Percentiles rank a stretch among this genome's conserved stretches.
phyloP scores from a whole-genome alignment of 2,888 invertebrate species.

The Serrognathus titanus region DNA sequence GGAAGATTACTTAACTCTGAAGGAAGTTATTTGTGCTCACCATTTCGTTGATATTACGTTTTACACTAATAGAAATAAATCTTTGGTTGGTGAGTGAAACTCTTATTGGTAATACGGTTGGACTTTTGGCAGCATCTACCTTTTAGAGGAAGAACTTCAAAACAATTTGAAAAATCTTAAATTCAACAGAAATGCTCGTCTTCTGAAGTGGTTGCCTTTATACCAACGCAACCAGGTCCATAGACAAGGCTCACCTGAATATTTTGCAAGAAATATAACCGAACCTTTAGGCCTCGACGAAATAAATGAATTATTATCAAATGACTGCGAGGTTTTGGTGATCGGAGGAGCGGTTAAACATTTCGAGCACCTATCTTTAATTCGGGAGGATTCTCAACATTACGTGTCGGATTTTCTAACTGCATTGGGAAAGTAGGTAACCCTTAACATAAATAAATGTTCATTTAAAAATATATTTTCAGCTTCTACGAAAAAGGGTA shows the following conservation, averaged over 20 bases:
- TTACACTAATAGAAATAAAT: not conserved
- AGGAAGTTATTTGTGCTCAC: conserved; percentile 57
- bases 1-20: conserved; percentile 24
- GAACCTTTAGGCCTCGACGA: not conserved
- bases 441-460: no score
- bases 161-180: not conserved
- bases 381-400: not conserved
- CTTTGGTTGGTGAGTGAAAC: no score
- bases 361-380: no score
- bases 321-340: no score
- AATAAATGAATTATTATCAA: no score
- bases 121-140: not conserved
- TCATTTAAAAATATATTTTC: no score
- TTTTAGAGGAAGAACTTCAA: not conserved
- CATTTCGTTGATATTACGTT: not conserved
- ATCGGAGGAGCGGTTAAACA: no score
- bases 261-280: not conserved
- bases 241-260: not conserved
- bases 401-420: not conserved
- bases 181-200: not conserved
- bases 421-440: no score
- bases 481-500: conserved; percentile 77
- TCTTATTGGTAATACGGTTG: no score
- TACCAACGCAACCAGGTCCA: not conserved
- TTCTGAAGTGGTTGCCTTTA: not conserved